Conservation (phyloP, 2,888 invertebrate genomes). For the Andrena hattorfiana region DNA sequence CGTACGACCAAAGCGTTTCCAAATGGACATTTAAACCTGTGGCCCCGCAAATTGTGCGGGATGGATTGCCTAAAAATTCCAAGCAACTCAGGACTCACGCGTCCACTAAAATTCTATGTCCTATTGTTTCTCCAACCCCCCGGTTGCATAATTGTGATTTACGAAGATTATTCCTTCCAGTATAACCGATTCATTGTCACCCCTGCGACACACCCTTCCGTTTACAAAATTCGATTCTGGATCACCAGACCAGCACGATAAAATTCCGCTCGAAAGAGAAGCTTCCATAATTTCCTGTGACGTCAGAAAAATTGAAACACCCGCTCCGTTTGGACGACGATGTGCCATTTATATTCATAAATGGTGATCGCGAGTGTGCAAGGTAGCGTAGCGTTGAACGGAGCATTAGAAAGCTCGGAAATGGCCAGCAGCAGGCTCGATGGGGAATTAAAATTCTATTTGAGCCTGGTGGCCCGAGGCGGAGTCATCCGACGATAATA, state of each 20-base stretch:
- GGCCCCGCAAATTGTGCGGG: constrained; percentile 4
- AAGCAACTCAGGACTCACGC: background rate
- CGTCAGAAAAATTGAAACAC: background rate
- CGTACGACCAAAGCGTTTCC: background rate
- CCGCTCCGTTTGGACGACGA: background rate
- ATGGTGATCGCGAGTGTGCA: background rate
- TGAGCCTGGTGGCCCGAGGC: background rate
- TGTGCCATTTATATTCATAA: constrained; percentile 14
- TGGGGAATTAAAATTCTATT: constrained; percentile 35
- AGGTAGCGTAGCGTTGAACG: background rate
- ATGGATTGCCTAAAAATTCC: background rate
- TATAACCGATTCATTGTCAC: no score
- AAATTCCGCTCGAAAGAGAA: background rate
- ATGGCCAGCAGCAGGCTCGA: background rate
- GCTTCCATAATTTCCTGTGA: background rate
- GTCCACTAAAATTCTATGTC: constrained; percentile 15
- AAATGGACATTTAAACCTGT: constrained; percentile 2
- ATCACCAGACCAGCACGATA: background rate
- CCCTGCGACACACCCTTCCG: no score
- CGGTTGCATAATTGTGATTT: constrained; percentile 13
- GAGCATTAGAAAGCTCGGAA: constrained; percentile 1
- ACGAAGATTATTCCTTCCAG: background rate
- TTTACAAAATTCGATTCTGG: no score
- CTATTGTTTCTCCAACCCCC: constrained; percentile 36
- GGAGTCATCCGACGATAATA: constrained; percentile 35